Evolutionary conservation across 1,140 invertebrate species (phyloP), one percentile per base, ranked within the genome.

Genomic region (Musca domestica): DNA sequence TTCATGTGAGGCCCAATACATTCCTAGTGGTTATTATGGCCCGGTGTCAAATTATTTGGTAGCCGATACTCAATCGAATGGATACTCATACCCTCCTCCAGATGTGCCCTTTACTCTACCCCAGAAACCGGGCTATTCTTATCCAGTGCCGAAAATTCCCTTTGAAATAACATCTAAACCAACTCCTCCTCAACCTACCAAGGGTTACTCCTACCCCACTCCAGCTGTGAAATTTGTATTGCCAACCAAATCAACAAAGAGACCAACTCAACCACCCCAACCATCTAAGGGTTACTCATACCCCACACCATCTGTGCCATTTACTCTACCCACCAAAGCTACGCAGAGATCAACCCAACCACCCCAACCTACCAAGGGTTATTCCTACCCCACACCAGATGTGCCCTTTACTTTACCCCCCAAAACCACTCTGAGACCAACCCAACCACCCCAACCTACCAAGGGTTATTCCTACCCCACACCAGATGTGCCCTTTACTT

Each of bases 391-490:
- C n/a, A n/a, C n/a, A n/a, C n/a, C n/a, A n/a, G n/a, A n/a, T n/a
- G n/a, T n/a, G n/a, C n/a, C n/a, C n/a, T n/a, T n/a, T n/a, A n/a
- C n/a, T n/a, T n/a, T n/a, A n/a, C n/a, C n/a, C n/a, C n/a, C n/a
- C n/a, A n/a, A n/a, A n/a, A n/a, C n/a, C n/a, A n/a, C n/a, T n/a
- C n/a, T n/a, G n/a, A 64, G 9, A 12, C 15, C 61, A 20, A 34
- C 17, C 20, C 9, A 4, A 15, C n/a, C 30, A 14, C 23, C 14
- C 10, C 10, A 15, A n/a, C 52, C 52, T 0, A n/a, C 51, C 4
- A 56, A 34, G 17, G 65, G 65, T 34, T 66, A 66, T 23, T 10
- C 47, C 27, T 77, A 77, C 51, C 76, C 76, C 1, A 74, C n/a
- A n/a, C n/a, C n/a, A n/a, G n/a, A n/a, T n/a, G n/a, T n/a, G n/a